phyloP scores from a whole-genome alignment of 2,113 vertebrate genomes.

The Takifugu flavidus region DNA sequence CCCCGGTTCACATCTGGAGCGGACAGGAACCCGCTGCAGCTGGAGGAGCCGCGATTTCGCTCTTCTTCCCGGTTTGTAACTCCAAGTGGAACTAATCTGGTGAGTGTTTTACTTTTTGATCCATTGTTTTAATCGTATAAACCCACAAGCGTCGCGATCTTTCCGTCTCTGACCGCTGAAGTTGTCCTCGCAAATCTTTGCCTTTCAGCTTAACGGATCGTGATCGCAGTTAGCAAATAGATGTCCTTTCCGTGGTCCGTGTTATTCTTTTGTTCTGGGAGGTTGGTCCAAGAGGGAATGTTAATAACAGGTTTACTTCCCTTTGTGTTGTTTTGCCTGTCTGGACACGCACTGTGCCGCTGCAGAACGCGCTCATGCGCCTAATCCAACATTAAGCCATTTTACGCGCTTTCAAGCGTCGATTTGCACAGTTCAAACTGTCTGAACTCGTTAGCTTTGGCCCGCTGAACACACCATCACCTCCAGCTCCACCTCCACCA shows the following conservation, averaged over 20 bases:
- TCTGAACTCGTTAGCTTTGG: background rate
- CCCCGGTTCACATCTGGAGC: slow-evolving; percentile 32
- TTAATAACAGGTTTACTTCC: slow-evolving; percentile 51
- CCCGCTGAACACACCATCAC: background rate
- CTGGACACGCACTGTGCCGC: slow-evolving; percentile 27
- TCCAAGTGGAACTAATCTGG: slow-evolving; percentile 1
- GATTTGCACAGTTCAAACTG: background rate
- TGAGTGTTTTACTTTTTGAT: slow-evolving; percentile 23
- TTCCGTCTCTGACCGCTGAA: no score
- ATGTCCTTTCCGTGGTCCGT: background rate
- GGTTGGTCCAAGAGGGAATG: slow-evolving; percentile 29
- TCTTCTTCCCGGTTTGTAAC: background rate
- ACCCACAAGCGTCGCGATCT: no score
- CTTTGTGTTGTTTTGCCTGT: slow-evolving; percentile 42
- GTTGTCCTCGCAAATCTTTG: no score
- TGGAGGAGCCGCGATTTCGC: slow-evolving; percentile 8
- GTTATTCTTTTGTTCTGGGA: slow-evolving; percentile 40
- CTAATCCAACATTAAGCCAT: background rate
- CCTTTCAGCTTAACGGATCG: no score
- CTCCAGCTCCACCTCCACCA: background rate
- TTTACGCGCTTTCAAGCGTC: background rate
- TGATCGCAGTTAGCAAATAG: no score
- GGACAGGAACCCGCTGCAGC: slow-evolving; percentile 16
- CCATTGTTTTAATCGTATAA: background rate
- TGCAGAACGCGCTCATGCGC: background rate